Evolutionary conservation across 2,888 invertebrate species (phyloP).

Genomic region (Silvanus unidentatus): DNA sequence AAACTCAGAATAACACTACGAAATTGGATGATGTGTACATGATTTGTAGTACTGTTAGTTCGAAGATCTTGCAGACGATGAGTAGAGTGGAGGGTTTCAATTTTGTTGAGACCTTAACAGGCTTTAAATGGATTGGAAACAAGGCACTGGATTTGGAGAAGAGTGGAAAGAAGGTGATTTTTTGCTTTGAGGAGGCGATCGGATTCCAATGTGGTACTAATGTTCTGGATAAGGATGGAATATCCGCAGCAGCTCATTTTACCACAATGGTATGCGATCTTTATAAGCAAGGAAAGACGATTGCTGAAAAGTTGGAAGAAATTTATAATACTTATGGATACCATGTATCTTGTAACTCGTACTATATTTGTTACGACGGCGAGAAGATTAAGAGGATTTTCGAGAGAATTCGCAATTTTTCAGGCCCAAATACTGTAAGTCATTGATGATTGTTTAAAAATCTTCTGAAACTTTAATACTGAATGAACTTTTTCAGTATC

Average conservation of each 20-base stretch:
- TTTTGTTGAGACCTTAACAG: constrained; percentile 86
- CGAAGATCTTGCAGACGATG: constrained; percentile 84
- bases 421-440: constrained; percentile 57
- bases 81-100: constrained; percentile 71
- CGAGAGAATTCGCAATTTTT: constrained; percentile 70
- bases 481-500: constrained; percentile 55
- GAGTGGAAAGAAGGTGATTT: constrained; percentile 71
- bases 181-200: constrained; percentile 98
- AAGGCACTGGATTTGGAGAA: constrained; percentile 64
- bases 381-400: constrained; percentile 69
- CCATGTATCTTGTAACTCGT: constrained; percentile 83
- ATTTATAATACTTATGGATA: constrained; percentile 83
- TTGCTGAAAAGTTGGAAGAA: constrained; percentile 60
- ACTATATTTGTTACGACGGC: constrained; percentile 79
- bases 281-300: constrained; percentile 52
- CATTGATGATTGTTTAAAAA: too few relatives aligned
- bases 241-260: constrained; percentile 78
- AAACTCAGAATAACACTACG: constrained; percentile 46
- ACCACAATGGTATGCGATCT: constrained; percentile 73
- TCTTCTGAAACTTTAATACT: not conserved
- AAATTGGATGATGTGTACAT: constrained; percentile 65
- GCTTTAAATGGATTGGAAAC: constrained; percentile 99
- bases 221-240: constrained; percentile 94
- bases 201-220: constrained; percentile 91
- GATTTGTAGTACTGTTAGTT: constrained; percentile 92